Conservation (phyloP, 2,797 vertebrate species). For the Hozukius guyotensis region DNA sequence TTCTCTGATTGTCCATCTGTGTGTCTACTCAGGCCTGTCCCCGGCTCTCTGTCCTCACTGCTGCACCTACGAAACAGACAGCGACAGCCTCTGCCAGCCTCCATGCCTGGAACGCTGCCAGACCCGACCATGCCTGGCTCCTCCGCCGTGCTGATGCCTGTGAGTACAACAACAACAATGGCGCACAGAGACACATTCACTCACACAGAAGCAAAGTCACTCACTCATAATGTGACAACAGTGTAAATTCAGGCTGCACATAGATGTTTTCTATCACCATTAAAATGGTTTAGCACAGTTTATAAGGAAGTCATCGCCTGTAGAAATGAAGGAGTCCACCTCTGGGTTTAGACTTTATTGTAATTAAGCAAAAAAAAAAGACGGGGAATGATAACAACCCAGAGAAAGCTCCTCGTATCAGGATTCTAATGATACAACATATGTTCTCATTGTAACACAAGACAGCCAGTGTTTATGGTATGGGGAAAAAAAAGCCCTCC, state of each 20-base stretch:
- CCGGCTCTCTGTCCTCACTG: conserved; percentile 97
- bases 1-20: conserved; percentile 17
- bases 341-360: conserved; percentile 22
- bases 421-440: conserved; percentile 79
- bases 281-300: conserved; percentile 6
- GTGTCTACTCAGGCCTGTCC: conserved; percentile 90
- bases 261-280: conserved; percentile 27
- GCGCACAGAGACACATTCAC: conserved; percentile 48
- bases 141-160: conserved; percentile 97
- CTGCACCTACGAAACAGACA: conserved; percentile 99
- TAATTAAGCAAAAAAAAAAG: conserved; percentile 37
- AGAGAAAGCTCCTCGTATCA: conserved; percentile 57
- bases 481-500: conserved; percentile 61
- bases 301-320: conserved; percentile 1
- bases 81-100: conserved; percentile 98
- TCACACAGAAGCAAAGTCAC: conserved; percentile 20
- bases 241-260: neutral
- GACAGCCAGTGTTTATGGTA: conserved; percentile 76
- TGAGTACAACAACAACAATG: conserved; percentile 85
- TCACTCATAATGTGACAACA: conserved; percentile 21
- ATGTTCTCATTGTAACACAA: conserved; percentile 82
- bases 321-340: conserved; percentile 12
- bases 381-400: conserved; percentile 60
- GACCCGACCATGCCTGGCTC: conserved; percentile 99
- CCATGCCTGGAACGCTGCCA: conserved; percentile 98